A percentile compares a stretch with the other conserved stretches of the same genome.
phyloP scores from a whole-genome alignment of 2,888 invertebrate genomes.

The Hetaerina titia region DNA sequence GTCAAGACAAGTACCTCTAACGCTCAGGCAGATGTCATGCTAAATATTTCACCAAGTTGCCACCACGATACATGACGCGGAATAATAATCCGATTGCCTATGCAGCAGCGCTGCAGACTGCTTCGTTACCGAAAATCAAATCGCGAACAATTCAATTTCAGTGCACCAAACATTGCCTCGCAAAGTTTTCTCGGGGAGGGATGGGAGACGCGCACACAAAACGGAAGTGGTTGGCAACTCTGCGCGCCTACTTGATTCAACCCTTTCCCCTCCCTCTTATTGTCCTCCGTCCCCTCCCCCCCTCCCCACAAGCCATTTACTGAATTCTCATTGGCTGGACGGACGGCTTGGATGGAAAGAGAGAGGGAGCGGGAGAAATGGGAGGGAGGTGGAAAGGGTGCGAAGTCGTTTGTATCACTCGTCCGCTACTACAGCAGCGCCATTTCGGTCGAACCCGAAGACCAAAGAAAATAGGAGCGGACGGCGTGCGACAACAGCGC shows the following conservation, averaged over 20 bases:
- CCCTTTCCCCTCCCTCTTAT: constrained; percentile 3
- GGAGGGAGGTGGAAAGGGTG: constrained; percentile 6
- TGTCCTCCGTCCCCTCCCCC: neutral
- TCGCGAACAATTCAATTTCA: neutral
- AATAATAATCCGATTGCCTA: neutral
- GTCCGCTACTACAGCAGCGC: constrained; percentile 40
- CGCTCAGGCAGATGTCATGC: too few species aligned
- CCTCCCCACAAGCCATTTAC: neutral
- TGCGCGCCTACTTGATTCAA: constrained; percentile 12
- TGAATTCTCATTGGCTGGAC: constrained; percentile 43
- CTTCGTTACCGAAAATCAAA: neutral
- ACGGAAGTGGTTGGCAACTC: neutral
- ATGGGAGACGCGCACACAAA: neutral
- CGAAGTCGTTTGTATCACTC: constrained; percentile 24
- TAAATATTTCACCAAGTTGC: neutral
- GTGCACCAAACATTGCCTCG: neutral
- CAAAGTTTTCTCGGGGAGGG: neutral
- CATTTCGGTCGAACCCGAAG: constrained; percentile 42
- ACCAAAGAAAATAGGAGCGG: constrained; percentile 22
- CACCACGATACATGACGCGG: neutral
- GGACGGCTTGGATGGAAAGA: neutral
- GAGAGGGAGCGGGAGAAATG: neutral
- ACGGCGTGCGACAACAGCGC: constrained; percentile 30
- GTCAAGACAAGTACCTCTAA: too few species aligned
- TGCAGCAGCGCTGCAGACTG: neutral